phyloP scores from a whole-genome alignment of 2,888 invertebrate species.

The Ernsta delagoae region DNA sequence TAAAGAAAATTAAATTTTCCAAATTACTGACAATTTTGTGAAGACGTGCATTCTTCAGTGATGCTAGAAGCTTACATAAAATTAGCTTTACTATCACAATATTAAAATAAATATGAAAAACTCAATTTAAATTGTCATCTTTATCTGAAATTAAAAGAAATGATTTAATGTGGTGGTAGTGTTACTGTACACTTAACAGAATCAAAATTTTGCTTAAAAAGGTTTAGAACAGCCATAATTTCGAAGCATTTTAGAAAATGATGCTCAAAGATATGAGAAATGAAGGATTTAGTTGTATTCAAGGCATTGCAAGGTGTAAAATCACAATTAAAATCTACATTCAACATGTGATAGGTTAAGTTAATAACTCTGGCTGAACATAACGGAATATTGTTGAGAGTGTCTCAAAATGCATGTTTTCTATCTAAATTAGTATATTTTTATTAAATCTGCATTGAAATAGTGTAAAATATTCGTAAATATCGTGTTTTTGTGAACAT shows the following conservation, averaged over 20 bases:
- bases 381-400: slow-evolving; percentile 77
- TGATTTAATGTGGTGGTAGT: no score
- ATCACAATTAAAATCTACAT: slow-evolving; percentile 12
- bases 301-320: not conserved
- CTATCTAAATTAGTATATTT: slow-evolving; percentile 48
- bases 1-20: no score
- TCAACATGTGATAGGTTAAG: slow-evolving; percentile 64
- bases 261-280: slow-evolving; percentile 10
- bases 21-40: no score
- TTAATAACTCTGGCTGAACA: slow-evolving; percentile 44
- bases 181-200: not conserved
- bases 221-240: not conserved
- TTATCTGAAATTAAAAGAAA: no score
- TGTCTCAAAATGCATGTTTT: slow-evolving; percentile 57
- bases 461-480: slow-evolving; percentile 43
- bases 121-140: not conserved
- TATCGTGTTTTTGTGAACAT: slow-evolving; percentile 75
- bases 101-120: no score
- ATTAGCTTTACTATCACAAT: no score
- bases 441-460: slow-evolving; percentile 43
- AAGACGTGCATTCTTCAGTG: no score
- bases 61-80: no score
- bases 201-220: not conserved
- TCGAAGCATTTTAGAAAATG: not conserved
- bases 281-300: not conserved